A percentile compares a stretch with the other conserved stretches of the same genome.
Evolutionary conservation across 1,140 invertebrate species (phyloP).

Genomic region (Orchestia grillus): DNA sequence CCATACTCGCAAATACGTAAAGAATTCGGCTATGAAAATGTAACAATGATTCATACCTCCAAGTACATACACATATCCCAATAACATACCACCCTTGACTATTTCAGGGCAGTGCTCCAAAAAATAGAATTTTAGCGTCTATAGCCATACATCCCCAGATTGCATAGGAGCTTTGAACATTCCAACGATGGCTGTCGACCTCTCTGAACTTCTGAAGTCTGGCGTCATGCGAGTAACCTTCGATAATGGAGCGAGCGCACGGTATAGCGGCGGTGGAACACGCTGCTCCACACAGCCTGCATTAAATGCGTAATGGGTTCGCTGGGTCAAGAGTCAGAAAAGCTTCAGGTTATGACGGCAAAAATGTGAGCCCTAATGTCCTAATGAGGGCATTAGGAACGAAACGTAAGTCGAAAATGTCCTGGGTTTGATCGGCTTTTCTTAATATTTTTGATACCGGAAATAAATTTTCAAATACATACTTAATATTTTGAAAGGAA

Average conservation of each 20-base stretch:
- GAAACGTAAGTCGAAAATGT: no score
- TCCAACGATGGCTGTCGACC: not conserved
- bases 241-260: not conserved
- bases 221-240: not conserved
- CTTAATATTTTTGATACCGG: not conserved
- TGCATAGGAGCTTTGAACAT: no score
- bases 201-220: not conserved
- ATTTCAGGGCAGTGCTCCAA: not conserved
- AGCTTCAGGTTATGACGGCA: not conserved
- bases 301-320: not conserved
- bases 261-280: not conserved
- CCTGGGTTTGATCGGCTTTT: not conserved
- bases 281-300: not conserved
- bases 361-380: no score
- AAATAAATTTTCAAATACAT: no score
- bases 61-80: not conserved
- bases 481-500: not conserved
- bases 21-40: not conserved
- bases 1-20: not conserved
- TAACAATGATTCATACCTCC: not conserved
- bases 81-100: not conserved
- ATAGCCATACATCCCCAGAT: not conserved
- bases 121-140: not conserved
- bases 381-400: no score
- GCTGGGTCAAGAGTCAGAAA: not conserved